Evolutionary conservation across 2,113 vertebrate genomes (phyloP).

Genomic region (Meles meles): DNA sequence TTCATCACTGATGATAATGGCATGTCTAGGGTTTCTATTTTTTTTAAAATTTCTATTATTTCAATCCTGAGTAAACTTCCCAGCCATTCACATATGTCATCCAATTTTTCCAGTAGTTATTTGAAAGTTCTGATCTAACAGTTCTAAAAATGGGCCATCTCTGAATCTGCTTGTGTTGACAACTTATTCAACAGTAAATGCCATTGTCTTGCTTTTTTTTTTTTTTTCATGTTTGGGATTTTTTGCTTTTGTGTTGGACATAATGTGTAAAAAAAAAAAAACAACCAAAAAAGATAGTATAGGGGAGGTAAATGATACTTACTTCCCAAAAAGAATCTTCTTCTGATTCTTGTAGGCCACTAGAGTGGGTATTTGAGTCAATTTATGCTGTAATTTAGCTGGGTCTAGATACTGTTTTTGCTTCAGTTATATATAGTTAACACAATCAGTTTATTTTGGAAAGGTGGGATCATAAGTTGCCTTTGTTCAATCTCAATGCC

Average conservation of each 20-base stretch:
- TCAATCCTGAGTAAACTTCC: neutral
- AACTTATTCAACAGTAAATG: neutral
- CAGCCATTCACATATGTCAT: neutral
- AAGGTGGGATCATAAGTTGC: neutral
- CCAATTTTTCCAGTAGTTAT: neutral
- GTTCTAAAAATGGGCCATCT: neutral
- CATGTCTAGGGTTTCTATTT: neutral
- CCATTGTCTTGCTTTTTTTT: neutral
- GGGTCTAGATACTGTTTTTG: neutral
- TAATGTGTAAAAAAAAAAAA: neutral
- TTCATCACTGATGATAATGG: neutral
- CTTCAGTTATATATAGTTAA: neutral
- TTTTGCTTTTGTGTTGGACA: neutral
- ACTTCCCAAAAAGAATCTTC: fast-evolving
- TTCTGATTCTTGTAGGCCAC: neutral
- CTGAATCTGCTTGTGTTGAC: neutral
- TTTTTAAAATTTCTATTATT: neutral
- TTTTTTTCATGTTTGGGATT: neutral
- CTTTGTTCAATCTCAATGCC: neutral
- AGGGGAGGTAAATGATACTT: neutral
- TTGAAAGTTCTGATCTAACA: neutral
- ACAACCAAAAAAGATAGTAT: neutral
- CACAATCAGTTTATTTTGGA: neutral
- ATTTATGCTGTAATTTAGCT: neutral
- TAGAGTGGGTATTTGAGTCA: neutral